Percentiles rank a stretch among this genome's conserved stretches.
phyloP scores from a whole-genome alignment of 2,888 invertebrate species.

The Dione vanillae region DNA sequence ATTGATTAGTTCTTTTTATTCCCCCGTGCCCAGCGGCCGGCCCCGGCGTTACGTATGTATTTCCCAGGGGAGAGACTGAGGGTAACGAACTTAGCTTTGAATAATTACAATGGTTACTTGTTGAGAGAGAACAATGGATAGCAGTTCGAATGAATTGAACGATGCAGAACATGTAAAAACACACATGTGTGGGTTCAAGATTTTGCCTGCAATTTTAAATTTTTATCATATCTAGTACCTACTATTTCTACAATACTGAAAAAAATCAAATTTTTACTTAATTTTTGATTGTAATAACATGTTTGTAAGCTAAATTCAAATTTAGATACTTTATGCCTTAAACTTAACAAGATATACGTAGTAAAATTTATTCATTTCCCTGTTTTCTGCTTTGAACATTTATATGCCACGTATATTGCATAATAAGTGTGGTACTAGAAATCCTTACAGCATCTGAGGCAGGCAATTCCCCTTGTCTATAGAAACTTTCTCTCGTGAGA shows the following conservation, averaged over 20 bases:
- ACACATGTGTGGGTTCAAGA: neutral
- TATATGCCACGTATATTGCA: neutral
- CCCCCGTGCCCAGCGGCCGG: conserved; percentile 33
- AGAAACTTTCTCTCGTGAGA: conserved; percentile 1
- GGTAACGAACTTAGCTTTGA: conserved; percentile 42
- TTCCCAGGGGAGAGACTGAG: conserved; percentile 38
- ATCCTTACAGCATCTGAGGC: neutral
- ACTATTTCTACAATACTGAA: neutral
- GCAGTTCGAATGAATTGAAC: conserved; percentile 14
- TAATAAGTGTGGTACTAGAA: neutral
- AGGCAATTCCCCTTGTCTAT: neutral
- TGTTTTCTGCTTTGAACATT: neutral
- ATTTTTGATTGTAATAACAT: no score
- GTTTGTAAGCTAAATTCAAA: no score
- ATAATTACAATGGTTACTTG: conserved; percentile 39
- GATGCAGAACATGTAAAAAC: conserved; percentile 10
- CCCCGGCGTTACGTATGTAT: conserved; percentile 41
- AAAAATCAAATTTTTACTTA: no score
- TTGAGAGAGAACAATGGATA: conserved; percentile 19
- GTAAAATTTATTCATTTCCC: neutral
- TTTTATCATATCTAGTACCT: neutral
- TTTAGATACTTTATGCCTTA: no score
- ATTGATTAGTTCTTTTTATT: conserved; percentile 42
- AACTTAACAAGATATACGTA: neutral
- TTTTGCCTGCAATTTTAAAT: neutral